phyloP scores from a whole-genome alignment of 2,888 invertebrate genomes.

The Clitarchus hookeri region DNA sequence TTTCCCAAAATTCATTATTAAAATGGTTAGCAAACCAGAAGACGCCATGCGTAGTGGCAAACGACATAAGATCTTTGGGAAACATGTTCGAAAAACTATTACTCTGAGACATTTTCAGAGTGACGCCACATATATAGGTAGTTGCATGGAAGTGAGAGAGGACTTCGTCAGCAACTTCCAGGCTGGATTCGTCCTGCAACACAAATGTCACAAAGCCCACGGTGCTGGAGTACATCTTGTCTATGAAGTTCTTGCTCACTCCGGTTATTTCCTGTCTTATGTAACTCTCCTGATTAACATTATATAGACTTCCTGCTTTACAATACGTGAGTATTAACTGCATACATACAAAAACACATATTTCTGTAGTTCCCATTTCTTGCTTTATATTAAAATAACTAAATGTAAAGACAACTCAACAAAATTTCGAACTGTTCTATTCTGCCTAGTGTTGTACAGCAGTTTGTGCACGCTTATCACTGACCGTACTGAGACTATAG shows the following conservation, averaged over 20 bases:
- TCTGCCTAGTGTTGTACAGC: no score
- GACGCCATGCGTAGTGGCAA: background rate
- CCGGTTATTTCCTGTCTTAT: background rate
- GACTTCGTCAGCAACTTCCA: background rate
- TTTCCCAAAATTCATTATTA: background rate
- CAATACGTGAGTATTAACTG: no score
- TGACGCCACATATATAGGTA: background rate
- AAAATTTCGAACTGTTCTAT: no score
- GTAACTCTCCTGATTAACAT: background rate
- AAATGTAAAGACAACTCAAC: no score
- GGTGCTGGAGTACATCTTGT: background rate
- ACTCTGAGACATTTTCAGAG: background rate
- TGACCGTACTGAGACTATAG: no score
- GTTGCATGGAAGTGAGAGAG: background rate
- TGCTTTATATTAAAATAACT: no score
- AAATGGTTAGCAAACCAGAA: background rate
- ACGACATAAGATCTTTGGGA: background rate
- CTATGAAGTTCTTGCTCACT: background rate
- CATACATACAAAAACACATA: no score
- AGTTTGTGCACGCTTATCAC: no score
- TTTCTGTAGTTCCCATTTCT: no score
- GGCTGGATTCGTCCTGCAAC: background rate
- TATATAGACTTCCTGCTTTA: no score
- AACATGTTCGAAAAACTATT: background rate
- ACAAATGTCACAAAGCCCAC: conserved; percentile 9